These are phyloP conservation scores for Aethes cnicana DNA, from an alignment of 2,888 invertebrate genomes.

Conservation along the genomic window DNA sequence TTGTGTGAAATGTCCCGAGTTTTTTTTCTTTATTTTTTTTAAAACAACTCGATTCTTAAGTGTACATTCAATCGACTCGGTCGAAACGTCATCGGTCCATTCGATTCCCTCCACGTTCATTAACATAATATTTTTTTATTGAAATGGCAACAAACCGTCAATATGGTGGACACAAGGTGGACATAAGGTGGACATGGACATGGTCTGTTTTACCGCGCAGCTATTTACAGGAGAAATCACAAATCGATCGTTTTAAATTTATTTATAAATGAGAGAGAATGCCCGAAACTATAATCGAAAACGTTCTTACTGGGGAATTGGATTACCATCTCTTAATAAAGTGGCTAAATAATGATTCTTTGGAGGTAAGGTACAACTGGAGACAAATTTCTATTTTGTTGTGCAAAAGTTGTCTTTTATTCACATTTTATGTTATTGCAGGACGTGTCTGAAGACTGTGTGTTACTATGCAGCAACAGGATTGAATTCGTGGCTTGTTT, in stretches of 20 bases:
- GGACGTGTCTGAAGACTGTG: constrained; percentile 65
- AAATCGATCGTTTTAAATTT: constrained; percentile 16
- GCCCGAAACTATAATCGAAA: constrained; percentile 75
- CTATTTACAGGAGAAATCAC: constrained; percentile 21
- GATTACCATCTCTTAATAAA: constrained; percentile 58
- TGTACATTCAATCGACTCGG: constrained; percentile 1
- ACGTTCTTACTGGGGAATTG: constrained; percentile 69
- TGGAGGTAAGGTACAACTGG: too few relatives aligned
- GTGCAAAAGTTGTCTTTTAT: constrained; percentile 30
- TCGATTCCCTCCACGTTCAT: not conserved
- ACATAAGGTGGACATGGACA: too few relatives aligned
- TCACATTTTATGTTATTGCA: constrained; percentile 47
- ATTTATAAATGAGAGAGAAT: constrained; percentile 46
- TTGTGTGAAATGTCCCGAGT: too few relatives aligned
- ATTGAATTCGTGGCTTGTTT: constrained; percentile 83
- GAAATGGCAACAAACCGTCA: constrained; percentile 21
- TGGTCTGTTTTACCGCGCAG: constrained; percentile 28
- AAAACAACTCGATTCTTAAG: not conserved
- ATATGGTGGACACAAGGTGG: too few relatives aligned
- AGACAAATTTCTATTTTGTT: too few relatives aligned
- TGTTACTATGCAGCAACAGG: constrained; percentile 61
- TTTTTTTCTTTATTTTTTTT: too few relatives aligned
- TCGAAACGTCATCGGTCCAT: constrained; percentile 9
- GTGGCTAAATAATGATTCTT: constrained; percentile 69
- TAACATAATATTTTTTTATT: too few relatives aligned